A percentile compares a stretch with the other conserved stretches of the same genome.
phyloP scores from a whole-genome alignment of 2,113 vertebrate genomes.

The Urocolius indicus region DNA sequence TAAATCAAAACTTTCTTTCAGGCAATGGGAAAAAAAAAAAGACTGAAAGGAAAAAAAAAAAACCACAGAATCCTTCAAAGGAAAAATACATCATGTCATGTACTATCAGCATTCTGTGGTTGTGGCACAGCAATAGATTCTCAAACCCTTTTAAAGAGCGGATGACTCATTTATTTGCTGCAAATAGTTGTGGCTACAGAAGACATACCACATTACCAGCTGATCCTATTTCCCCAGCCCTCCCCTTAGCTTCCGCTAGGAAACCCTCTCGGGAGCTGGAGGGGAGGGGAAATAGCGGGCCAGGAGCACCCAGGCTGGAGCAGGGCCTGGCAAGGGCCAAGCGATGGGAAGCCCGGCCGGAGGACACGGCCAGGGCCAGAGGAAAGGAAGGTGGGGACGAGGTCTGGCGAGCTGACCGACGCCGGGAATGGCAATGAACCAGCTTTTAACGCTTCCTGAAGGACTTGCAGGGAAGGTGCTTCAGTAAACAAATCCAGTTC shows the following conservation, averaged over 20 bases:
- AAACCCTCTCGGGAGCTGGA: neutral
- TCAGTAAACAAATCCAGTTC: constrained; percentile 82
- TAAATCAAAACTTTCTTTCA: constrained; percentile 45
- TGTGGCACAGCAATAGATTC: constrained; percentile 60
- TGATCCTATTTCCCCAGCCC: constrained; percentile 85
- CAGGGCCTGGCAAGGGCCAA: neutral
- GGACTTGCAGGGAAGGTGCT: constrained; percentile 85
- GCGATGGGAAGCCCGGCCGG: too few species aligned
- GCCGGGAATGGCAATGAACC: constrained; percentile 64
- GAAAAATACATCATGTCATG: constrained; percentile 25
- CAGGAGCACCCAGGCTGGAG: neutral
- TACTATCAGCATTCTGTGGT: constrained; percentile 55
- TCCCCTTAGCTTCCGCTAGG: constrained; percentile 43
- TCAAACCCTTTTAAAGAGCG: constrained; percentile 49
- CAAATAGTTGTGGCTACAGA: constrained; percentile 74
- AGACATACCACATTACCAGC: constrained; percentile 87
- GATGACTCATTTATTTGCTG: constrained; percentile 75
- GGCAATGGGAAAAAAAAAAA: neutral
- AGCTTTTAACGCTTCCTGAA: constrained; percentile 79
- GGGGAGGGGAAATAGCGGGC: neutral
- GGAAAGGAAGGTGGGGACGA: constrained; percentile 12
- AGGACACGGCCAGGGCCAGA: neutral
- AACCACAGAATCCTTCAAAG: constrained; percentile 26
- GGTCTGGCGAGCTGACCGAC: constrained; percentile 26
- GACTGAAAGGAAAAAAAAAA: neutral